Evolutionary conservation across 53 echinoderm and acorn worm species (phyloP).

Genomic region (Henricia sp.): DNA sequence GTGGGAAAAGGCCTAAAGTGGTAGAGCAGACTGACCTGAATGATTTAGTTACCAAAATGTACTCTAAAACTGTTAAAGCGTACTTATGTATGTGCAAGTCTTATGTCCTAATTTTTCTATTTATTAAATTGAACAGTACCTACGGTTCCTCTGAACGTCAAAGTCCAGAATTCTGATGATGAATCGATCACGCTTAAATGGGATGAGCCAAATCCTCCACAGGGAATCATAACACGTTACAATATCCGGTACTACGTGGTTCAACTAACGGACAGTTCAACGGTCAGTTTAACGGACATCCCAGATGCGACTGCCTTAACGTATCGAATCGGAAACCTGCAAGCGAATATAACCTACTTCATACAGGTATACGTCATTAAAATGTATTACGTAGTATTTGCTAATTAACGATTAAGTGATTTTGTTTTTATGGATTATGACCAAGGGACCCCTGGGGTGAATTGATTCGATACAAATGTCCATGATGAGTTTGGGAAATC

Average conservation of each 20-base stretch:
- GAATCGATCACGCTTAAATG: neutral
- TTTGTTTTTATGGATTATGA: too few species aligned
- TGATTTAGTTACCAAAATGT: too few species aligned
- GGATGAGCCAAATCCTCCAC: neutral
- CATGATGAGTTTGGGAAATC: too few species aligned
- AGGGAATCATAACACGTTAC: neutral
- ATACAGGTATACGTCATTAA: conserved; percentile 1
- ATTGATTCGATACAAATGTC: too few species aligned
- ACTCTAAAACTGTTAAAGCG: too few species aligned
- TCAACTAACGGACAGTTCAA: neutral
- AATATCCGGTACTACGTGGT: neutral
- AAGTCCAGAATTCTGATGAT: neutral
- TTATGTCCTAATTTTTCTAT: neutral
- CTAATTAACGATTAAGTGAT: too few species aligned
- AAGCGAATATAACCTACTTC: neutral
- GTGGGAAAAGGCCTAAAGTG: too few species aligned
- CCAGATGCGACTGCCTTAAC: neutral
- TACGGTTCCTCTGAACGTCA: neutral
- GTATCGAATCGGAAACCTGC: neutral
- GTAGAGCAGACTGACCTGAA: too few species aligned
- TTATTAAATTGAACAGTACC: neutral
- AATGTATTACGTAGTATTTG: neutral
- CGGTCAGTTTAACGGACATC: neutral
- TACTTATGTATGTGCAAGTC: too few species aligned
- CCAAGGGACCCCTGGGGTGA: too few species aligned